These are phyloP conservation scores for Gorsachius magnificus DNA, from an alignment of 2,797 vertebrate genomes.

Conservation along the genomic window DNA sequence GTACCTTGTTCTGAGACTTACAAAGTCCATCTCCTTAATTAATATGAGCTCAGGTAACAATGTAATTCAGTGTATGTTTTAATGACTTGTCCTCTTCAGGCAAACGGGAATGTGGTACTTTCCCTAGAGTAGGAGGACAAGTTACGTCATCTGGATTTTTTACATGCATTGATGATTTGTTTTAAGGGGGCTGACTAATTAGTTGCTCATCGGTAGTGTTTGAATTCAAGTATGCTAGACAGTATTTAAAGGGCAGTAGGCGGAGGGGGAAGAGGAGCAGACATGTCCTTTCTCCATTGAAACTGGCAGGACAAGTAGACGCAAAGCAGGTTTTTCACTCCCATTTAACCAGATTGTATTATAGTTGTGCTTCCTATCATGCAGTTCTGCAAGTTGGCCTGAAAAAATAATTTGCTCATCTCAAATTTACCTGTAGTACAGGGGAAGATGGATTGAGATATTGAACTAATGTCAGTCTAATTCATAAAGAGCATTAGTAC, in stretches of 20 bases:
- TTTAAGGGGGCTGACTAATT: not conserved
- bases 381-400: not conserved
- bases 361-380: not conserved
- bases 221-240: not conserved
- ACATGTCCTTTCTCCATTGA: not conserved
- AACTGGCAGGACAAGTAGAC: not conserved
- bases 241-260: not conserved
- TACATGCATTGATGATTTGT: not conserved
- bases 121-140: not conserved
- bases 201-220: not conserved
- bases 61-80: not conserved
- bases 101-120: not conserved
- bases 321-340: not conserved
- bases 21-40: not conserved
- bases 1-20: not conserved
- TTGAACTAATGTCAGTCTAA: not conserved
- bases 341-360: not conserved
- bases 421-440: not conserved
- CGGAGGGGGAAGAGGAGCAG: not conserved
- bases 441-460: not conserved
- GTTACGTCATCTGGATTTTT: not conserved
- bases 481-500: not conserved
- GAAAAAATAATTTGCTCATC: not conserved
- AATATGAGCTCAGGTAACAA: not conserved
- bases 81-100: not conserved